Percentiles rank a stretch among this genome's conserved stretches.
phyloP scores from a whole-genome alignment of 2,888 invertebrate genomes.

The Tricholauxania praeusta region DNA sequence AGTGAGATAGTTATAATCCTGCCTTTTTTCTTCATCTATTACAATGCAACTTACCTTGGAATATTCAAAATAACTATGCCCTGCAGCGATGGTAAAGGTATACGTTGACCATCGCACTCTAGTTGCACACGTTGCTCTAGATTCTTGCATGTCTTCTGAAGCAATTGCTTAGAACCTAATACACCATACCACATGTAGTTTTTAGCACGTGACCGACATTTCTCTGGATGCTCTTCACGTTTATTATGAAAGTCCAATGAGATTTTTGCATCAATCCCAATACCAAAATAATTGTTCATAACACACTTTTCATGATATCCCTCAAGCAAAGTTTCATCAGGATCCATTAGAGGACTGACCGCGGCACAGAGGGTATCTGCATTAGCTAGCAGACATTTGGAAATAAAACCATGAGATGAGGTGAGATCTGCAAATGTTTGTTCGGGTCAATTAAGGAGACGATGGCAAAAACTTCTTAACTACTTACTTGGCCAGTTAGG shows the following conservation, averaged over 20 bases:
- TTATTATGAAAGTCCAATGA: slow-evolving; percentile 97
- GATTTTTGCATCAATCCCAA: slow-evolving; percentile 98
- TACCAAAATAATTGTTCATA: slow-evolving; percentile 99
- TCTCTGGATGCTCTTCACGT: slow-evolving; percentile 96
- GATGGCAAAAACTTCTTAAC: neutral
- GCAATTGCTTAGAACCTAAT: slow-evolving; percentile 79
- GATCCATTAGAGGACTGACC: slow-evolving; percentile 95
- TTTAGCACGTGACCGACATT: slow-evolving; percentile 92
- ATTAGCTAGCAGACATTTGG: slow-evolving; percentile 94
- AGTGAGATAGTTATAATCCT: neutral
- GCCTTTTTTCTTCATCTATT: neutral
- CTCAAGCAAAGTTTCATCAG: slow-evolving; percentile 87
- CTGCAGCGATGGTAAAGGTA: slow-evolving; percentile 94
- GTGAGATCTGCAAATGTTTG: slow-evolving; percentile 39
- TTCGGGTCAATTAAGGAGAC: neutral
- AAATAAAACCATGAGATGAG: slow-evolving; percentile 83
- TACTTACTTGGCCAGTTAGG: slow-evolving; percentile 88
- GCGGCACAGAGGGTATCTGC: slow-evolving; percentile 97
- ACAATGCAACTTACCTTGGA: slow-evolving; percentile 73
- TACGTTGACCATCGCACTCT: slow-evolving; percentile 96
- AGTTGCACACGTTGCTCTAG: slow-evolving; percentile 94
- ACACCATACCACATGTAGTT: slow-evolving; percentile 97
- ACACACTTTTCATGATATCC: slow-evolving; percentile 94
- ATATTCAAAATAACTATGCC: slow-evolving; percentile 98
- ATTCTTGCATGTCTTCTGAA: slow-evolving; percentile 94